Base-by-base conservation (phyloP, 2,113 vertebrate species). In the Sebastes schlegelii region DNA sequence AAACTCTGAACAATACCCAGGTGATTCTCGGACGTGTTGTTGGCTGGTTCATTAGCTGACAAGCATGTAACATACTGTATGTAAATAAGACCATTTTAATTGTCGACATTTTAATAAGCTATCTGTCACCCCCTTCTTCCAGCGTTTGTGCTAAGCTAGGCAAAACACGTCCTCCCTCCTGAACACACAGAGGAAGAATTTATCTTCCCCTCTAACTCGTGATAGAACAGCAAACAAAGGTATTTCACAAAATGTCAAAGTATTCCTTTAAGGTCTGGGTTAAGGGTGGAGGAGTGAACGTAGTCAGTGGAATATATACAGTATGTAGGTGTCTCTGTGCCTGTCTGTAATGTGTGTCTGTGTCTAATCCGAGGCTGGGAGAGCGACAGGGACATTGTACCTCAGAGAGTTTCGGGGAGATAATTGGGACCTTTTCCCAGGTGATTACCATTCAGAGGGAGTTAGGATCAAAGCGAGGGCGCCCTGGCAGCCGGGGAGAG, bases 381-480 rank as follows among this genome's bases (percentile, higher is more conserved):
- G 89, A 82, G 66, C 51, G 42, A 82, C 74, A 62, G 89, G 72
- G 88, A 89, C 85, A 45, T 78, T 80, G 79, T 55, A 79, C 66
- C 82, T 77, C 78, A 21, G 68, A 83, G 86, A 81, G 73, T 75
- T 82, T 84, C 86, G 58, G 72, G 80, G 76, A 91, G 89, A 93
- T 93, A 92, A 93, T 92, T 92, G 92, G 89, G 90, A 91, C 88
- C 92, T 92, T 90, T 93, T 89, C 87, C 87, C 87, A 84, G 84
- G 89, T 91, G 92, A 94, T 94, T 92, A 90, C 80, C 75, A 87
- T 91, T 94, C 91, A 83, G 71, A 72, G 69, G 75, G 80, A 90
- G 87, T 94, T 88, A 88, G 84, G 91, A 91, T 94, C 92, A 93
- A 92, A 91, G 91, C 42, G 23, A 58, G 74, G 87, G 61, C 45